These are phyloP conservation scores for Eleginops maclovinus DNA, from an alignment of 2,113 vertebrate genomes.

Conservation along the genomic window DNA sequence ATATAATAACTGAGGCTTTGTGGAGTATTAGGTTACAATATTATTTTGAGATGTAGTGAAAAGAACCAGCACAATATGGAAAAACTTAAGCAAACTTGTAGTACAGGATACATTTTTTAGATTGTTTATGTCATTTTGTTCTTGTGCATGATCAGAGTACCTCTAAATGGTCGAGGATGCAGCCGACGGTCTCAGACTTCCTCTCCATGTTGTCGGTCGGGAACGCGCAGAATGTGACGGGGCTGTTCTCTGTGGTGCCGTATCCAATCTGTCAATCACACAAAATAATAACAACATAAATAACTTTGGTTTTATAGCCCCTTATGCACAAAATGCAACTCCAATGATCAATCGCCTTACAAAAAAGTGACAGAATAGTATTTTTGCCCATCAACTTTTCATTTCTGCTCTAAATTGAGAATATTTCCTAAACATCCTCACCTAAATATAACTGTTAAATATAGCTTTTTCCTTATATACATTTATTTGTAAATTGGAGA, in stretches of 20 bases:
- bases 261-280: slow-evolving; percentile 87
- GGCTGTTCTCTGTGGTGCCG: slow-evolving; percentile 97
- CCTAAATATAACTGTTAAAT: neutral
- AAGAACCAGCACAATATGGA: too few relatives aligned
- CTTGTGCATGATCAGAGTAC: slow-evolving; percentile 68
- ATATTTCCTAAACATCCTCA: neutral
- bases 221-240: slow-evolving; percentile 89
- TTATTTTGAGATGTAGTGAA: too few relatives aligned
- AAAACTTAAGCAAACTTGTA: too few relatives aligned
- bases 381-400: too few relatives aligned
- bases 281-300: neutral
- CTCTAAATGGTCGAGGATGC: slow-evolving; percentile 89
- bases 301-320: too few relatives aligned
- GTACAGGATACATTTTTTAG: neutral
- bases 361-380: too few relatives aligned
- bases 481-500: neutral
- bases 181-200: slow-evolving; percentile 87
- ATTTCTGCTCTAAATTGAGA: too few relatives aligned
- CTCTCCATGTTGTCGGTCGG: slow-evolving; percentile 81
- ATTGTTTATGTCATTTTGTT: neutral
- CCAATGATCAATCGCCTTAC: too few relatives aligned
- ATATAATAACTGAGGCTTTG: too few relatives aligned
- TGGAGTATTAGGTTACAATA: too few relatives aligned
- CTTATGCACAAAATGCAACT: too few relatives aligned
- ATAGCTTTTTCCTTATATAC: too few relatives aligned